phyloP scores from a whole-genome alignment of 2,113 vertebrate genomes.

The Xerus inauris region DNA sequence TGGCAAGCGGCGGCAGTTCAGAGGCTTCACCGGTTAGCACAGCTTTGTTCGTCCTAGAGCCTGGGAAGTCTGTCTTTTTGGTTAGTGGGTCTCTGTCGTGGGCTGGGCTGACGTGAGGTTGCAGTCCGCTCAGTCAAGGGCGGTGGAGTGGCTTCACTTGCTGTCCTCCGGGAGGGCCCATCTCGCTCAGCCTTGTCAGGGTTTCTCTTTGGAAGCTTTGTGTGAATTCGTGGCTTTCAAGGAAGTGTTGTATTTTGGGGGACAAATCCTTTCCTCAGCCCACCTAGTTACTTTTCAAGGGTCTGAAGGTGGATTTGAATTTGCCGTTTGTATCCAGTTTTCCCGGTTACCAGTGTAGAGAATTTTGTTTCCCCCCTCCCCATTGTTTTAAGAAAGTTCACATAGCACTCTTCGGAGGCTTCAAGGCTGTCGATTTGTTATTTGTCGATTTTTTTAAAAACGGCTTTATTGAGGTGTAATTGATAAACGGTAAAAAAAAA shows the following conservation, averaged over 20 bases:
- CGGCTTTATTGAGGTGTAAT: neutral
- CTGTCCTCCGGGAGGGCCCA: neutral
- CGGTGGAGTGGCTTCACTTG: neutral
- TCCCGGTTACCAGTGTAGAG: neutral
- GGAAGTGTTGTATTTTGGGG: neutral
- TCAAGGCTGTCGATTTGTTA: neutral
- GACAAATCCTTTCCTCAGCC: neutral
- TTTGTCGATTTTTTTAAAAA: neutral
- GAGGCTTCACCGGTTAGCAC: neutral
- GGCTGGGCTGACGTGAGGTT: too few species aligned
- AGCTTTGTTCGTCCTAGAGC: neutral
- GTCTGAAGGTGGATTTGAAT: neutral
- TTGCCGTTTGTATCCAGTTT: neutral
- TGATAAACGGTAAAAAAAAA: neutral
- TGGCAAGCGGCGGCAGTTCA: rapidly evolving
- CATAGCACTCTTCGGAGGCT: neutral
- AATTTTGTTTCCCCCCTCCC: neutral
- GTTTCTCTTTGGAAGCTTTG: neutral
- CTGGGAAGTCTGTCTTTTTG: too few species aligned
- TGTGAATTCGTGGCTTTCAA: neutral
- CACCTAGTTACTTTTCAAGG: neutral
- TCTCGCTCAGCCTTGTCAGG: neutral
- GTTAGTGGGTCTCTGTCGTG: neutral
- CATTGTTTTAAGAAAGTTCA: neutral
- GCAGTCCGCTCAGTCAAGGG: too few species aligned